Conservation (phyloP, 2,113 vertebrate genomes). For the Gorilla gorilla region DNA sequence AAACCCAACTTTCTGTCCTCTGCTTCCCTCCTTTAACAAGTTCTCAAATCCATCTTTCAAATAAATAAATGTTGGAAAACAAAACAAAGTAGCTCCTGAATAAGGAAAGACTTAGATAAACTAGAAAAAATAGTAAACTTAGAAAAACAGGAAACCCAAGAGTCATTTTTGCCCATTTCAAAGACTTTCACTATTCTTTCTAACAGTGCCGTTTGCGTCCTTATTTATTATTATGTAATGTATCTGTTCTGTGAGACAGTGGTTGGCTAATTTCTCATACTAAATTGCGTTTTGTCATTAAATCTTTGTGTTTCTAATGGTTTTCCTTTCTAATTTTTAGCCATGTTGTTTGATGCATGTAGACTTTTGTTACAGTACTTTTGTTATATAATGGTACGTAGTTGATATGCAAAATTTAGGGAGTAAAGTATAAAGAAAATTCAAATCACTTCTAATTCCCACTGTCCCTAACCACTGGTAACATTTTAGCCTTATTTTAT, state of each 20-base stretch:
- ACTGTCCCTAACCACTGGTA: no score
- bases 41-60: neutral
- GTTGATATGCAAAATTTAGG: neutral
- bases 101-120: neutral
- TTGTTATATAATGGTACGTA: neutral
- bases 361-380: neutral
- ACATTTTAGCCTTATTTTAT: neutral
- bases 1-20: no score
- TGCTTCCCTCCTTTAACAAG: no score
- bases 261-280: neutral
- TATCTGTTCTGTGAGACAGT: neutral
- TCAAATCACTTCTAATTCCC: neutral
- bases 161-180: neutral
- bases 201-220: neutral
- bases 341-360: neutral
- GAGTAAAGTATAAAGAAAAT: neutral
- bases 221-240: neutral
- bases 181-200: neutral
- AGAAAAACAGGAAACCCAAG: neutral
- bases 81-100: neutral
- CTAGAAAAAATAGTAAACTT: no score
- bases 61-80: neutral
- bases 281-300: neutral
- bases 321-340: neutral
- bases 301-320: neutral